Percentiles rank a stretch among this genome's conserved stretches.
Evolutionary conservation across 64 coral and sea anemone species (phyloP).

Genomic region (Actinia equina): DNA sequence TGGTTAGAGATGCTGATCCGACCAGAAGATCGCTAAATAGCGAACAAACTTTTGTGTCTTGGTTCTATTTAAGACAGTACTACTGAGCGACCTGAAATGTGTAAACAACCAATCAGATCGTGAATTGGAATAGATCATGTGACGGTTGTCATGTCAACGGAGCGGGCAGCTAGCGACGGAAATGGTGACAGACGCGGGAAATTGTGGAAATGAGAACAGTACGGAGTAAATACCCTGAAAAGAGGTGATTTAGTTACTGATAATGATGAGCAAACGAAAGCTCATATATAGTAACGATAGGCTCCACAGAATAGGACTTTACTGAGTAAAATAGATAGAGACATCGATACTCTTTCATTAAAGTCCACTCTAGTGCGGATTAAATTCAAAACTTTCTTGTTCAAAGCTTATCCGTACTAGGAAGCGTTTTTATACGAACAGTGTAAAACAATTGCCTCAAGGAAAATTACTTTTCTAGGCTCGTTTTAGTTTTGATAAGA

Average conservation of each 20-base stretch:
- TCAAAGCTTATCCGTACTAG: background rate
- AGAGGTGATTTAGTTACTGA: background rate
- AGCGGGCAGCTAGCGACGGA: conserved; percentile 1
- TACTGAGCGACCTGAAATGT: background rate
- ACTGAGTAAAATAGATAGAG: background rate
- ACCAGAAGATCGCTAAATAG: background rate
- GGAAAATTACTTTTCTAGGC: background rate
- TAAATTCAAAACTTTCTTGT: background rate
- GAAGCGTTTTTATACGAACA: background rate
- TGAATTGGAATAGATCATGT: background rate
- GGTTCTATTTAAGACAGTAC: conserved; percentile 2
- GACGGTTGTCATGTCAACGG: conserved; percentile 7
- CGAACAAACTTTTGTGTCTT: background rate
- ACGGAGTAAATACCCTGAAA: background rate
- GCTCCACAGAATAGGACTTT: background rate
- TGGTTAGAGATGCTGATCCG: background rate
- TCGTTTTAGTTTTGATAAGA: conserved; percentile 16
- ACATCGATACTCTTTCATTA: background rate
- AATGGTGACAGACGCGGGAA: conserved; percentile 3
- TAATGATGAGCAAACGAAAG: conserved; percentile 10
- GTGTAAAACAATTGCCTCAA: background rate
- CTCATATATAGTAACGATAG: background rate
- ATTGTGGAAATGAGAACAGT: conserved; percentile 11
- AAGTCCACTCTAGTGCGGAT: background rate
- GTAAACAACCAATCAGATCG: background rate